These are phyloP conservation scores for Thalpophila matura DNA, from an alignment of 2,888 invertebrate species.

Conservation along the genomic window DNA sequence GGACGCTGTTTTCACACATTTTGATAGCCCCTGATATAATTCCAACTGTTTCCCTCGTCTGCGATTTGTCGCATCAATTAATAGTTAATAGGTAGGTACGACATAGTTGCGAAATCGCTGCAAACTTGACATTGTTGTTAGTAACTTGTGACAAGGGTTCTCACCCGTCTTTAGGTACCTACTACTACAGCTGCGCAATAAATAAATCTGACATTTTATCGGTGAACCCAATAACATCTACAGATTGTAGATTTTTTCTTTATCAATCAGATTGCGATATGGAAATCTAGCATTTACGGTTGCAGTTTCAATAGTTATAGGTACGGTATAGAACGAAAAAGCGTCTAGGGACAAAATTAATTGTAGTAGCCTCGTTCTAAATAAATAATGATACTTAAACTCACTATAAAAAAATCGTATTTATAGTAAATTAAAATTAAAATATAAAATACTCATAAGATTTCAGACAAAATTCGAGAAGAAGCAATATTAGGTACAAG, in stretches of 20 bases:
- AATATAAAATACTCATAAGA: no score
- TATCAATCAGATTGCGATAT: slow-evolving; percentile 25
- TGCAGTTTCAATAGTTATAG: slow-evolving; percentile 22
- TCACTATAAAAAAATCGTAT: slow-evolving; percentile 29
- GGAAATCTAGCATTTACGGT: slow-evolving; percentile 15
- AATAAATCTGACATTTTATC: slow-evolving; percentile 41
- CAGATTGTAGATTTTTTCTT: slow-evolving; percentile 21
- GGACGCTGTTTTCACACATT: slow-evolving; percentile 4
- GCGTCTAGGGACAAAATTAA: slow-evolving; percentile 32
- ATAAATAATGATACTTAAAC: slow-evolving; percentile 17
- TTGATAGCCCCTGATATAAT: background rate
- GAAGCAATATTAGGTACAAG: background rate
- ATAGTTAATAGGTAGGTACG: slow-evolving; percentile 25
- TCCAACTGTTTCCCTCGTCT: background rate
- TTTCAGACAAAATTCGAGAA: slow-evolving; percentile 5
- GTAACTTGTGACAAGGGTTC: slow-evolving; percentile 50
- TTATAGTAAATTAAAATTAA: slow-evolving; percentile 25
- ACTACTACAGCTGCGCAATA: slow-evolving; percentile 27
- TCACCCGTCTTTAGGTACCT: slow-evolving; percentile 17
- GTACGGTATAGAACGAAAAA: slow-evolving; percentile 34
- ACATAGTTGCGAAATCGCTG: slow-evolving; percentile 26
- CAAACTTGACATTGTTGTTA: slow-evolving; percentile 36
- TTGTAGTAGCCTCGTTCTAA: slow-evolving; percentile 17
- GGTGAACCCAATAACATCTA: slow-evolving; percentile 18
- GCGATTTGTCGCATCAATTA: slow-evolving; percentile 27